phyloP scores from a whole-genome alignment of 2,888 invertebrate genomes.

The Drosophila melanocephala region DNA sequence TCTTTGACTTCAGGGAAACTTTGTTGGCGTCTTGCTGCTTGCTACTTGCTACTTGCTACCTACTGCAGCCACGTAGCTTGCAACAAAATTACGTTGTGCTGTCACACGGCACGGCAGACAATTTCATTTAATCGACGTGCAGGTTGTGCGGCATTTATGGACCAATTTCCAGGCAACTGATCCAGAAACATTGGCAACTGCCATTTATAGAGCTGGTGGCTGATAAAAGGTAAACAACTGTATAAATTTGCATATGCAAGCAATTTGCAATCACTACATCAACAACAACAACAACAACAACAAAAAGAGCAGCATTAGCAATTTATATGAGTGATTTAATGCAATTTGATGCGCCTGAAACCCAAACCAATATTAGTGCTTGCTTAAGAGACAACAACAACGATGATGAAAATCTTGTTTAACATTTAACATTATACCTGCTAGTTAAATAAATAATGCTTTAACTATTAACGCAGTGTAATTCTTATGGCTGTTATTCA shows the following conservation, averaged over 20 bases:
- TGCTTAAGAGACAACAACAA: not conserved
- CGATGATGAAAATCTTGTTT: not conserved
- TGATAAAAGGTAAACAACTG: conserved; percentile 44
- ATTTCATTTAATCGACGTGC: conserved; percentile 39
- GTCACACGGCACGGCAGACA: conserved; percentile 16
- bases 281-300: not conserved
- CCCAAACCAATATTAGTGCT: not conserved
- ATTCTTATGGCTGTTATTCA: not conserved
- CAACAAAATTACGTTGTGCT: conserved; percentile 26
- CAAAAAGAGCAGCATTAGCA: not conserved
- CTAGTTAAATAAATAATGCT: not conserved
- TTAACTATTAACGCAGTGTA: not conserved
- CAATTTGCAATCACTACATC: conserved; percentile 1
- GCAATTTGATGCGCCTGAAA: conserved; percentile 4
- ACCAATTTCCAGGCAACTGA: conserved; percentile 47
- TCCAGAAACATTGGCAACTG: conserved; percentile 33
- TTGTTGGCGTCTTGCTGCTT: conserved; percentile 43
- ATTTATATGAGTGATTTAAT: conserved; percentile 4
- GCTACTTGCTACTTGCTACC: conserved; percentile 12
- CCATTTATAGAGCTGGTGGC: conserved; percentile 19
- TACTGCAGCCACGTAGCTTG: conserved; percentile 15
- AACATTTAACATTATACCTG: not conserved
- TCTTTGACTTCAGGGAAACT: conserved; percentile 26
- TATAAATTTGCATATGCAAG: conserved; percentile 41
- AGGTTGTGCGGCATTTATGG: conserved; percentile 50